Evolutionary conservation across 2,888 invertebrate species (phyloP).

Genomic region (Pycnomerus fuliginosus): DNA sequence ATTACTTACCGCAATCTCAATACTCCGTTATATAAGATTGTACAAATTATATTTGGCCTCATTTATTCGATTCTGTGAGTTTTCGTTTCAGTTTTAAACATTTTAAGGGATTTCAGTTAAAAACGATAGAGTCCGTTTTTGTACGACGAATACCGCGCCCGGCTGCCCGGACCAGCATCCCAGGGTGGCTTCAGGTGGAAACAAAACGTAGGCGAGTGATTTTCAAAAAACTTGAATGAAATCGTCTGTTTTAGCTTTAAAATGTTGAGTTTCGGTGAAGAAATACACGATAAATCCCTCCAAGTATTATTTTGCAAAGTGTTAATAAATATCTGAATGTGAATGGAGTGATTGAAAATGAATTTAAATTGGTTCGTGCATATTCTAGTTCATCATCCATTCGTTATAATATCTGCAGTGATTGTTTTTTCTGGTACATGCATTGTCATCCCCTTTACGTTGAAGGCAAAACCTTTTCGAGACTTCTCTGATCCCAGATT

Average conservation of each 20-base stretch:
- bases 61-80: too few relatives aligned
- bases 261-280: conserved; percentile 9
- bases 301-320: too few relatives aligned
- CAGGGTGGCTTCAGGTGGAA: conserved; percentile 20
- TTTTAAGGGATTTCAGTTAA: background rate
- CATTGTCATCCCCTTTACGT: conserved; percentile 64
- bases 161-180: conserved; percentile 24
- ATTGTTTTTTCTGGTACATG: conserved; percentile 65
- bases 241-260: conserved; percentile 12
- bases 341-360: conserved; percentile 27
- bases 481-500: conserved; percentile 84
- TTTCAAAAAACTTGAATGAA: conserved; percentile 1
- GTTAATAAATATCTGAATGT: conserved; percentile 15
- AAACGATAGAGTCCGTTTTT: background rate
- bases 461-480: conserved; percentile 65
- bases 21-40: too few relatives aligned
- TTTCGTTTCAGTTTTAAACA: background rate
- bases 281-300: too few relatives aligned
- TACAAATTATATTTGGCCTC: too few relatives aligned
- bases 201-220: too few relatives aligned
- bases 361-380: conserved; percentile 63
- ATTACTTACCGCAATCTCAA: too few relatives aligned
- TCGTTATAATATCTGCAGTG: conserved; percentile 62
- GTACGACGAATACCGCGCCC: conserved; percentile 16
- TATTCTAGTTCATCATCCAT: conserved; percentile 68